Evolutionary conservation across 2,113 vertebrate genomes (phyloP).

Genomic region (Australoheros scitulus): DNA sequence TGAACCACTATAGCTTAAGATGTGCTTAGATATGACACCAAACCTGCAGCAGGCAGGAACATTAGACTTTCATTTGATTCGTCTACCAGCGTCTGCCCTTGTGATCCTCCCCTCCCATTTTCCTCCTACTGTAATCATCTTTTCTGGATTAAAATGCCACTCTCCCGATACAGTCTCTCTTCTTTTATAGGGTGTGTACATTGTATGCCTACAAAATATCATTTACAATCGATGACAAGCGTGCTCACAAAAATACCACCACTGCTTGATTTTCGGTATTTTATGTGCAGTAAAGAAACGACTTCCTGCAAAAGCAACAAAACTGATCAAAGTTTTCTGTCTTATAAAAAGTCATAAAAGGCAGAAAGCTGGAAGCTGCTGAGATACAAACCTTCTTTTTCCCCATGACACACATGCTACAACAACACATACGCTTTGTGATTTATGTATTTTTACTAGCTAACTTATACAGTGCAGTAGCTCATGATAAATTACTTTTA

Average conservation of each 20-base stretch:
- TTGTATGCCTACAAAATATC: neutral
- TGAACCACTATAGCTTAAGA: neutral
- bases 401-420: too few relatives aligned
- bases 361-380: neutral
- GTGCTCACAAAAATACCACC: neutral
- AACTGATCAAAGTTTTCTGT: conserved; percentile 6
- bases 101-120: neutral
- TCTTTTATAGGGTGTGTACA: neutral
- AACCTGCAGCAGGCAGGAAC: neutral
- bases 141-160: neutral
- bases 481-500: neutral
- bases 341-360: neutral
- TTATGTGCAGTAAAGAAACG: neutral
- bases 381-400: neutral
- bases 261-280: neutral
- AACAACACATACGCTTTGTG: neutral
- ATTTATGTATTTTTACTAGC: neutral
- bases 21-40: neutral
- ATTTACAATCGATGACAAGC: neutral
- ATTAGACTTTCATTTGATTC: conserved; percentile 8
- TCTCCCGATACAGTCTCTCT: neutral
- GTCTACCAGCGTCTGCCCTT: neutral
- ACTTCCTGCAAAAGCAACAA: neutral
- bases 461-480: neutral
- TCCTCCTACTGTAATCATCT: neutral